Conservation (phyloP, 2,888 invertebrate species). For the Allophyes oxyacanthae region DNA sequence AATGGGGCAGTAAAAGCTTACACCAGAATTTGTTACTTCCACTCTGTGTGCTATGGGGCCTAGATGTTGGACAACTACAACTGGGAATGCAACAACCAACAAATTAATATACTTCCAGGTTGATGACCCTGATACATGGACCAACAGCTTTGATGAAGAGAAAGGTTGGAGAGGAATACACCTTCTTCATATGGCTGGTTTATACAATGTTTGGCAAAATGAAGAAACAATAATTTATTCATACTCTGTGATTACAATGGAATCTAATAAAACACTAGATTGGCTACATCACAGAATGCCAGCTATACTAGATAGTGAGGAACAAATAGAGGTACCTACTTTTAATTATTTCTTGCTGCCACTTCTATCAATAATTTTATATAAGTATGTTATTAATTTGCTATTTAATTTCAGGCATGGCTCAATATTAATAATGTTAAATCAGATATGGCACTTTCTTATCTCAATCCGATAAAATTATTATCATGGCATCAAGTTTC, state of each 20-base stretch:
- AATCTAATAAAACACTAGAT: constrained; percentile 90
- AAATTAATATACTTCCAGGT: constrained; percentile 63
- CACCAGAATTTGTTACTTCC: no score
- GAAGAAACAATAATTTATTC: constrained; percentile 90
- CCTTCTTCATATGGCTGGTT: constrained; percentile 93
- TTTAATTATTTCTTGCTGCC: background rate
- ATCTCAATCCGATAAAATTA: constrained; percentile 86
- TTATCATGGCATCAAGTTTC: constrained; percentile 93
- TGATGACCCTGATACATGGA: constrained; percentile 89
- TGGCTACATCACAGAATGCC: constrained; percentile 95
- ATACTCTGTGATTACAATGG: constrained; percentile 94
- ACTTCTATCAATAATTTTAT: background rate
- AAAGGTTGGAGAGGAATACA: constrained; percentile 90
- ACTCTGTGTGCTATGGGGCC: no score
- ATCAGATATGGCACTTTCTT: constrained; percentile 84
- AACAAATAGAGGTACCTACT: constrained; percentile 90
- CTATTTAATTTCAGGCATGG: constrained; percentile 89
- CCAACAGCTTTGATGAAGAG: constrained; percentile 80
- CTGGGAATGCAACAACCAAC: no score
- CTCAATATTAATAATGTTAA: constrained; percentile 89
- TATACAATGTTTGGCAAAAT: constrained; percentile 92
- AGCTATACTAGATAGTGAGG: constrained; percentile 92
- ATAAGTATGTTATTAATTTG: no score
- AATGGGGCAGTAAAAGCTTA: no score
- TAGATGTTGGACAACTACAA: no score